Evolutionary conservation across 2,113 vertebrate genomes (phyloP), one percentile per base, ranked within the genome.

Genomic region (Pycnonotus jocosus): DNA sequence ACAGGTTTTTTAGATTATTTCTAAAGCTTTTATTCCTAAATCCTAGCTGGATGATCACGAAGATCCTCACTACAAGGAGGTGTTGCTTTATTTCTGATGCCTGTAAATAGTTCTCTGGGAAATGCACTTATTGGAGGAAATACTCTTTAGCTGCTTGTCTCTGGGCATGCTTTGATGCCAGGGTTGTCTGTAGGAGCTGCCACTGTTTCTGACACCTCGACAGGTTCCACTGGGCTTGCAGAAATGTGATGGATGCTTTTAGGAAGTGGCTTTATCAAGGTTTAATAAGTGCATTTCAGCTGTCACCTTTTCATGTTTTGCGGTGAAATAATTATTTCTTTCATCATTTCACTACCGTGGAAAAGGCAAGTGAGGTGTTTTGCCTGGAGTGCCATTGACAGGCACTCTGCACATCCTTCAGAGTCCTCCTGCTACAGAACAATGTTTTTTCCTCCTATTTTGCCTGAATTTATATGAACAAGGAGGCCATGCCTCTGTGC

Each of bases 71-170:
- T 40, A 60, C 61, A 85, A 90, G 35, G 53, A 86, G 21, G 22
- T 11, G 14, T 87, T 78, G 51, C 35, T 94, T 70, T 86, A 9
- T 93, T 74, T 78, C 77, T 56, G 24, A 56, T 81, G 56, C 37
- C 73, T 96, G 24, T 87, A 87, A 91, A 89, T 54, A 85, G 70
- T 94, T 86, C 22, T 91, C 37, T 60, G 78, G 48, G 78, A 92
- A 94, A 92, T 70, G 64, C 16, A 50, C 35, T 92, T 93, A 40
- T 64, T 88, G 57, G 64, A 70, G 66, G 50, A 76, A 80, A 83
- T 72, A 61, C 14, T 91, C 60, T 33, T 74, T n/a, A 38, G 10
- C 33, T 91, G 25, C 54, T 45, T 65, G 73, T 87, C 81, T 66
- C 78, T 94, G 81, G 65, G 69, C 44, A 6, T 50, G 54, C 84